These are phyloP conservation scores for Drosophila nigritarsus DNA, from an alignment of 2,888 invertebrate species.

Conservation along the genomic window DNA sequence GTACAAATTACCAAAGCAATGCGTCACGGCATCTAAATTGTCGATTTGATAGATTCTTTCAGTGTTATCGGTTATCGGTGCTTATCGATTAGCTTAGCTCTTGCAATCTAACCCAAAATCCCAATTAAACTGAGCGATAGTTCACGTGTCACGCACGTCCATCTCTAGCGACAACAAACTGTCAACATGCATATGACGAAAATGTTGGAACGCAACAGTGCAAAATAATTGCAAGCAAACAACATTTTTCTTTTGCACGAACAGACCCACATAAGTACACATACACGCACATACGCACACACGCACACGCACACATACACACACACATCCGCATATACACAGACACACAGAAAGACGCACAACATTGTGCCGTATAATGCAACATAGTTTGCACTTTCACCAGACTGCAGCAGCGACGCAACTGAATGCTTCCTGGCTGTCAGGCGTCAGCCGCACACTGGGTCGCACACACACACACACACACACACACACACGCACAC, in stretches of 20 bases:
- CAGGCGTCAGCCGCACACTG: conserved; percentile 45
- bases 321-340: conserved; percentile 5
- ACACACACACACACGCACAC: conserved; percentile 20
- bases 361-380: conserved; percentile 51
- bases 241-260: conserved; percentile 62
- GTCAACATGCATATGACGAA: conserved; percentile 56
- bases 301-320: conserved; percentile 1
- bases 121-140: neutral
- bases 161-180: conserved; percentile 32
- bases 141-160: conserved; percentile 14
- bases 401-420: conserved; percentile 42
- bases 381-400: conserved; percentile 69
- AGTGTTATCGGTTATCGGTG: neutral
- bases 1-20: neutral
- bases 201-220: conserved; percentile 69
- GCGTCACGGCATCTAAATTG: neutral
- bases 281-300: neutral
- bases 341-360: conserved; percentile 6
- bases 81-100: neutral
- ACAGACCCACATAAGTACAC: conserved; percentile 24
- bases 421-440: conserved; percentile 60
- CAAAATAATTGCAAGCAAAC: conserved; percentile 71
- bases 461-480: conserved; percentile 37
- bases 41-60: neutral
- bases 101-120: neutral